Percentiles rank a stretch among this genome's conserved stretches.
phyloP scores from a whole-genome alignment of 1,140 invertebrate genomes.

The Aphis gossypii region DNA sequence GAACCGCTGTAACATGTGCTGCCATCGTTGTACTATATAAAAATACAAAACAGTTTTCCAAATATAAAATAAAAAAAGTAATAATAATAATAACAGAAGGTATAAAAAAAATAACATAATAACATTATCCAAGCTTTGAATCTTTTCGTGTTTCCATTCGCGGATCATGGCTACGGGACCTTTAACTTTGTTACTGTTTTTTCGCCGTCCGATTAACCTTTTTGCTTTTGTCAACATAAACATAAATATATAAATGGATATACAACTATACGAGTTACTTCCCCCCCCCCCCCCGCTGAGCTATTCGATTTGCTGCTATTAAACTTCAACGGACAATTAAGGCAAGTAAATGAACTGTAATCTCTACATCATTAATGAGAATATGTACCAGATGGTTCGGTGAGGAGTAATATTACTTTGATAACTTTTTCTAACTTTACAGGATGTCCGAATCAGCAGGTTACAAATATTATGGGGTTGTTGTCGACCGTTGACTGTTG shows the following conservation, averaged over 20 bases:
- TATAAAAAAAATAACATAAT: slow-evolving; percentile 45
- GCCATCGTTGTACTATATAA: slow-evolving; percentile 17
- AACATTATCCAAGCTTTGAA: slow-evolving; percentile 52
- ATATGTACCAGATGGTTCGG: neutral
- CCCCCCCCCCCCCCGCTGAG: slow-evolving; percentile 32
- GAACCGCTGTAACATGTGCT: slow-evolving; percentile 48
- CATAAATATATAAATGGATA: neutral
- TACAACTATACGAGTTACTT: neutral
- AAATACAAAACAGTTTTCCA: slow-evolving; percentile 40
- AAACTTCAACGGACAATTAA: neutral
- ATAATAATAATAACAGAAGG: slow-evolving; percentile 45
- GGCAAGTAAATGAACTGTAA: neutral
- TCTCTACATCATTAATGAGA: neutral
- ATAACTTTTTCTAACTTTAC: slow-evolving; percentile 8
- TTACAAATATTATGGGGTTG: neutral
- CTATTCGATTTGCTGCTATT: slow-evolving; percentile 38
- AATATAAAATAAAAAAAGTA: slow-evolving; percentile 38
- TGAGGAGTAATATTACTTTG: neutral
- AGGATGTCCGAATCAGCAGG: neutral
- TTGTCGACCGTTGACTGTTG: neutral
- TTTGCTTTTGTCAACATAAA: slow-evolving; percentile 37
- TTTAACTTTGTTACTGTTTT: slow-evolving; percentile 46
- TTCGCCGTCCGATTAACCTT: slow-evolving; percentile 50
- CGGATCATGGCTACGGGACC: neutral
- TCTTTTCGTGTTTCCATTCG: slow-evolving; percentile 43